Base-by-base conservation (phyloP, 1,140 invertebrate species). In the Agrilus planipennis region DNA sequence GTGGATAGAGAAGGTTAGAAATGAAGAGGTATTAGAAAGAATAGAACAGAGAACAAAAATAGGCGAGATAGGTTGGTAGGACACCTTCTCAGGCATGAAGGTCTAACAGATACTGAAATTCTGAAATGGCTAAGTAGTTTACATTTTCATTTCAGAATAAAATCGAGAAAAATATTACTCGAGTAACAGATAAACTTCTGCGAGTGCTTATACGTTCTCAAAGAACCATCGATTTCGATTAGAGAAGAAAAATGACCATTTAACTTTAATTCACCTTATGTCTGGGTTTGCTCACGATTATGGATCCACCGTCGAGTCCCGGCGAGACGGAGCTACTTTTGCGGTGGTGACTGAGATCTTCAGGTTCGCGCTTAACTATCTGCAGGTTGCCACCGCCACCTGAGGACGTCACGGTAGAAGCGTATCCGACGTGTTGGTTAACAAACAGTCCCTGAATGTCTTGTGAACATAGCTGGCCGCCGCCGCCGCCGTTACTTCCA, bases 361-460 rank as follows among this genome's bases (percentile, higher is more conserved):
- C 76, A 25, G 76, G 77, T 54, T 80, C 77, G 36, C 75, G 66
- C 57, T 79, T 78, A 25, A 79, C 69, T 15, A 60, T 51, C 61
- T 70, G 55, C 51, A 61, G 53, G 61, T 69, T 49, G 55, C 69
- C 48, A 42, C 53, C 59, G 50, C 37, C 64, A n/a, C n/a, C n/a
- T n/a, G n/a, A n/a, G 57, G 54, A 50, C 19, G 47, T 44, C 44
- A 47, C 46, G 34, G 59, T 50, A 41, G 60, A 55, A 42, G 53
- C 45, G 45, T 58, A 60, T 22, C 53, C 53, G 44, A 54, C 55
- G 49, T 72, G 71, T 44, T 71, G 72, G 51, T 73, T 72, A 47
- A 75, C 67, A 55, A 75, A 75, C 56, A 76, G 71, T 52, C 74
- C 72, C 55, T 74, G 73, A 27, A 76, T 68, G 54, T 75, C 75